Conservation (phyloP, 2,113 vertebrate genomes). For the Accipiter cooperii region DNA sequence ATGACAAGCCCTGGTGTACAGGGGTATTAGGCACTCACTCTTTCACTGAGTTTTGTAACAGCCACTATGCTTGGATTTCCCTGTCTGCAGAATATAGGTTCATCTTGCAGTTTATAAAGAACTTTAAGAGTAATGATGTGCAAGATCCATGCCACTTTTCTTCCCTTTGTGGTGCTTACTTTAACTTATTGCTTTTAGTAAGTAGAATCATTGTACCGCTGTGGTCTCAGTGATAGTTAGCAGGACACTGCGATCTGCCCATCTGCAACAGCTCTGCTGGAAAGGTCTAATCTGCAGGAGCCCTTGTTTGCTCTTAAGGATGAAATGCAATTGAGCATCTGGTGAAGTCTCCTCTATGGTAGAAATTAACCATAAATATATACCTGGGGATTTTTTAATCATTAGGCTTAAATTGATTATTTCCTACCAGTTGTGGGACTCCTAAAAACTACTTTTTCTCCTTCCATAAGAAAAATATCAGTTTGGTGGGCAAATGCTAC, state of each 20-base stretch:
- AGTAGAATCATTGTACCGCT: not conserved
- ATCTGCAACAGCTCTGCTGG: slow-evolving; percentile 21
- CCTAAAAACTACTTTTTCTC: not conserved
- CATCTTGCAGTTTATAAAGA: not conserved
- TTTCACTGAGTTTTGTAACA: not conserved
- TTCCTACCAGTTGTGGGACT: not conserved
- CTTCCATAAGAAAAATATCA: not conserved
- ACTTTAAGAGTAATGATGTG: not conserved
- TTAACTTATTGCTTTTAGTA: not conserved
- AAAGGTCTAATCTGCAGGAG: slow-evolving; percentile 15
- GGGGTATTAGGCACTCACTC: not conserved
- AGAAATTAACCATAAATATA: not conserved
- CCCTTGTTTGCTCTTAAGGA: slow-evolving; percentile 21
- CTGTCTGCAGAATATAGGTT: not conserved
- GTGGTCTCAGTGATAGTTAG: not conserved
- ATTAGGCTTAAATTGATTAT: slow-evolving; percentile 2
- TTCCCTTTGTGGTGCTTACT: not conserved
- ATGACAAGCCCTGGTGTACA: not conserved
- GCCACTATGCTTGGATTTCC: accelerated
- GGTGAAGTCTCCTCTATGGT: not conserved
- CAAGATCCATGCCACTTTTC: not conserved
- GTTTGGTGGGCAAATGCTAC: not conserved
- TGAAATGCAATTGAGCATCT: slow-evolving; percentile 30
- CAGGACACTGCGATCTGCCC: not conserved
- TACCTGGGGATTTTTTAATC: not conserved